Conservation (phyloP, 2,888 invertebrate species). For the Vanessa cardui region DNA sequence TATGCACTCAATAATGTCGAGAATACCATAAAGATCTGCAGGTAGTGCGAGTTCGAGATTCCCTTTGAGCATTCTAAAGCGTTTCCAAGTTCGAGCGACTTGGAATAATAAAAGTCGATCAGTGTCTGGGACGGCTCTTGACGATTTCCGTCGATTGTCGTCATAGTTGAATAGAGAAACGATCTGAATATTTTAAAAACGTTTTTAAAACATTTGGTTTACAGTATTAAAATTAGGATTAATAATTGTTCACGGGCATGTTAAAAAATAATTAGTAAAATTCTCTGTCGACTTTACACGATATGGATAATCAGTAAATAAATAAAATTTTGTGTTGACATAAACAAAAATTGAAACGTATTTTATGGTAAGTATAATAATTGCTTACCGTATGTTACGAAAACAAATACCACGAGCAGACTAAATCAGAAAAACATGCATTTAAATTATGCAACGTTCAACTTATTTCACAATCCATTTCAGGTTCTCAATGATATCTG, state of each 20-base stretch:
- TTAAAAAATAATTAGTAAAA: no score
- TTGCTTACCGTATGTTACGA: neutral
- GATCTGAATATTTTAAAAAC: neutral
- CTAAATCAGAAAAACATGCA: conserved; percentile 7
- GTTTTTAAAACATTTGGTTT: conserved; percentile 2
- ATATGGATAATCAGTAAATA: no score
- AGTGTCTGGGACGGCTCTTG: conserved; percentile 10
- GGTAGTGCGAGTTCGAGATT: conserved; percentile 10
- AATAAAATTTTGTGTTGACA: no score
- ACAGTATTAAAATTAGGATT: neutral
- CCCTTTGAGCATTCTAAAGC: conserved; percentile 13
- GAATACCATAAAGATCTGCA: conserved; percentile 9
- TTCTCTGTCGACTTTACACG: no score
- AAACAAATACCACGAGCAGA: neutral
- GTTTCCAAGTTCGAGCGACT: conserved; percentile 10
- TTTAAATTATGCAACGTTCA: conserved; percentile 7
- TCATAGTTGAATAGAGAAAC: neutral
- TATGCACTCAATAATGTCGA: conserved; percentile 12
- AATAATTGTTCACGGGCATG: neutral
- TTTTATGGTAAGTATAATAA: neutral
- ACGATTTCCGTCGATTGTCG: conserved; percentile 13
- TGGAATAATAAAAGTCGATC: conserved; percentile 15
- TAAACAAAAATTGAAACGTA: no score
- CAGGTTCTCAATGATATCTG: neutral
- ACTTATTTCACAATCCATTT: conserved; percentile 13